phyloP scores from a whole-genome alignment of 23 tunicate genomes.

The Styela clava region DNA sequence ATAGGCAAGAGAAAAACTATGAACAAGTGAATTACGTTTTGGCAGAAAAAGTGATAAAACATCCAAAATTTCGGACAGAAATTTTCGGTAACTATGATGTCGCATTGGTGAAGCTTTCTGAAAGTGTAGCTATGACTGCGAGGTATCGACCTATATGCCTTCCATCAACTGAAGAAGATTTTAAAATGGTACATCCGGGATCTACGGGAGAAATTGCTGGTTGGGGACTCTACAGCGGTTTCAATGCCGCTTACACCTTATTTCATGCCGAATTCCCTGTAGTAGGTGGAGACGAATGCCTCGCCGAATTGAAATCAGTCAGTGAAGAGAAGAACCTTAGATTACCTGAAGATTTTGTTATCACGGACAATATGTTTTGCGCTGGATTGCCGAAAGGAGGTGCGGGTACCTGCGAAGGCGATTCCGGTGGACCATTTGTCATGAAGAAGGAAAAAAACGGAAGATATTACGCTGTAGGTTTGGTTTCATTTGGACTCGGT shows the following conservation, averaged over 20 bases:
- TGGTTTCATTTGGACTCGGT: background rate
- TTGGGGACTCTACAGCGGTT: background rate
- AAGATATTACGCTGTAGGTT: background rate
- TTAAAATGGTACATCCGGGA: background rate
- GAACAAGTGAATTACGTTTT: background rate
- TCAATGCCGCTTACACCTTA: background rate
- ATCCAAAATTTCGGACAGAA: background rate
- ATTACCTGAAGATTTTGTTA: background rate
- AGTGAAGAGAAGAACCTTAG: background rate
- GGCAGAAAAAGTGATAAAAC: background rate
- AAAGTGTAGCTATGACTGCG: background rate
- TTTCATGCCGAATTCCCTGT: background rate
- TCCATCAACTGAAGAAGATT: background rate
- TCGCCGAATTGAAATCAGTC: background rate
- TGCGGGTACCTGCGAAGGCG: background rate
- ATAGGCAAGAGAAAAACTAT: slow-evolving; percentile 21
- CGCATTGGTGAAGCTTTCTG: background rate
- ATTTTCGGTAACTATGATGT: background rate
- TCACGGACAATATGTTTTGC: background rate
- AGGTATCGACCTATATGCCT: background rate
- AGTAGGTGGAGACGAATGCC: background rate
- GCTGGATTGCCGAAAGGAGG: background rate
- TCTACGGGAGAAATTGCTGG: background rate
- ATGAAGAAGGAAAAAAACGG: background rate
- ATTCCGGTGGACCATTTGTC: background rate